These are phyloP conservation scores for Eidolon helvum DNA, from an alignment of 2,113 vertebrate genomes.

Conservation along the genomic window DNA sequence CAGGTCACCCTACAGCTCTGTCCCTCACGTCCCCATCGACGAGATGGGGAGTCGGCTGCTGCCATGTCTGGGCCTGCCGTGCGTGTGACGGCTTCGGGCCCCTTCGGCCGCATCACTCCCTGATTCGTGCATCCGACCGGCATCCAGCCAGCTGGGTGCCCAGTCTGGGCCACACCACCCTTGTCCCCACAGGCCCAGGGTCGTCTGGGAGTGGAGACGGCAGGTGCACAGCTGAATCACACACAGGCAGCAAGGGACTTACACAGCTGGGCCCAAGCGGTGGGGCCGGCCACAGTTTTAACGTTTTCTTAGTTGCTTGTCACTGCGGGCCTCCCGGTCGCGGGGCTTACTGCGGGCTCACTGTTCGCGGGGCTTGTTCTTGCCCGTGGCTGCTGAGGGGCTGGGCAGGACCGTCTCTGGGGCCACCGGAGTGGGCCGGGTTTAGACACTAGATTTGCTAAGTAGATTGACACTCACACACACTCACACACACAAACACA, in stretches of 20 bases:
- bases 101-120: rapidly evolving
- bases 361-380: too few relatives aligned
- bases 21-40: neutral
- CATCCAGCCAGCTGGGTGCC: neutral
- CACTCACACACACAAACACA: too few relatives aligned
- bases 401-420: too few relatives aligned
- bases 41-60: neutral
- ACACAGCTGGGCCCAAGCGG: neutral
- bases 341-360: too few relatives aligned
- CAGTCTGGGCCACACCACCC: neutral
- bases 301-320: neutral
- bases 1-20: too few relatives aligned
- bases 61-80: neutral
- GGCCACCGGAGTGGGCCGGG: too few relatives aligned
- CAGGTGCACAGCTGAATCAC: neutral
- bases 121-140: neutral
- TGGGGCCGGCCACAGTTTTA: neutral
- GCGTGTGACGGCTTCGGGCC: rapidly evolving
- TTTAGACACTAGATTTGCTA: too few relatives aligned
- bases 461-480: too few relatives aligned
- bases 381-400: too few relatives aligned
- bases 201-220: neutral
- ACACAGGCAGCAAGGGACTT: neutral
- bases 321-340: too few relatives aligned
- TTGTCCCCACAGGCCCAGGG: neutral